Conservation (phyloP, 1,140 invertebrate genomes). For the Orchestia grillus region DNA sequence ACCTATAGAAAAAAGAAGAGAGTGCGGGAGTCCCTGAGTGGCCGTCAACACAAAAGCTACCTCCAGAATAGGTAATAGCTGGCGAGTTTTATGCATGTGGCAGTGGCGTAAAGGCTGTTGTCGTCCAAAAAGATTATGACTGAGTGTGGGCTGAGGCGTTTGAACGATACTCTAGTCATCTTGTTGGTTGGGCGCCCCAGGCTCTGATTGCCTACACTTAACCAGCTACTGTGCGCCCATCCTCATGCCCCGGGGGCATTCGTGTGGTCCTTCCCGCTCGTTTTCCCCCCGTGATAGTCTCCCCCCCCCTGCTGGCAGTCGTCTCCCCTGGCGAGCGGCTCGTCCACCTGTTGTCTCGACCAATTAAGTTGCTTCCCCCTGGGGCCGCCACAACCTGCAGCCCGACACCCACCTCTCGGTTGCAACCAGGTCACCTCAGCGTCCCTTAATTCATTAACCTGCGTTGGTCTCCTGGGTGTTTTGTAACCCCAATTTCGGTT, state of each 20-base stretch:
- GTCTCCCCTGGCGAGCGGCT: not conserved
- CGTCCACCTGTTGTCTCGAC: slow-evolving; percentile 11
- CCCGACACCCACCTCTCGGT: not conserved
- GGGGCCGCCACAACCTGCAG: not conserved
- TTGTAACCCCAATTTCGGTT: no score
- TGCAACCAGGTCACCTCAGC: not conserved
- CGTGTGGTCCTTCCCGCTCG: slow-evolving; percentile 30
- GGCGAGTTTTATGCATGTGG: not conserved
- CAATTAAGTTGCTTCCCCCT: not conserved
- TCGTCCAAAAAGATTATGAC: not conserved
- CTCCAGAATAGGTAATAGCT: not conserved
- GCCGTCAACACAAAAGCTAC: not conserved
- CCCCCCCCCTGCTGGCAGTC: not conserved
- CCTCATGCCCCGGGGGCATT: not conserved
- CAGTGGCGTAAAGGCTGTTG: not conserved
- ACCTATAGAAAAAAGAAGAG: not conserved
- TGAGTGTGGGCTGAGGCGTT: not conserved
- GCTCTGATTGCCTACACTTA: slow-evolving; percentile 12
- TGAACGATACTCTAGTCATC: not conserved
- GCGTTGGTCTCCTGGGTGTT: no score
- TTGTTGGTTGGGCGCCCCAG: slow-evolving; percentile 12
- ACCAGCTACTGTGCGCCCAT: slow-evolving; percentile 44
- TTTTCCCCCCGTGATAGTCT: not conserved
- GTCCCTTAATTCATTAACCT: not conserved
- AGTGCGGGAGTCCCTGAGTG: not conserved